phyloP scores from a whole-genome alignment of 1,140 invertebrate species.

The Cherax destructor region DNA sequence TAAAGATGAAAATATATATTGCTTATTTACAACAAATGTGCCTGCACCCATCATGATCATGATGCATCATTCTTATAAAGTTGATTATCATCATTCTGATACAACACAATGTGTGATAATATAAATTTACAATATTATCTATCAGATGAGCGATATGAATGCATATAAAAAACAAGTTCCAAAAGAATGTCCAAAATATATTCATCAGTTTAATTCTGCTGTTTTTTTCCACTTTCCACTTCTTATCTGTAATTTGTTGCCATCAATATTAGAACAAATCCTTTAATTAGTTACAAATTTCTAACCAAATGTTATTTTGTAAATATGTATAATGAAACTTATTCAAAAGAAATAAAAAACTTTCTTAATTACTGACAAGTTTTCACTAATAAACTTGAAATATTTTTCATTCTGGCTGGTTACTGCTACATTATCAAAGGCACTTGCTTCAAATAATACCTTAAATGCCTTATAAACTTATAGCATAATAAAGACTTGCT shows the following conservation, averaged over 20 bases:
- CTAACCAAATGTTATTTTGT: not conserved
- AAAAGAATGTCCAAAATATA: not conserved
- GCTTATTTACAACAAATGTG: not conserved
- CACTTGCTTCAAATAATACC: conserved; percentile 30
- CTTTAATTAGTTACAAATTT: not conserved
- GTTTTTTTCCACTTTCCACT: not conserved
- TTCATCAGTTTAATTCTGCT: not conserved
- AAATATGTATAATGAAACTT: no score
- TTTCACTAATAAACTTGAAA: not conserved
- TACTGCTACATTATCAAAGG: conserved; percentile 10
- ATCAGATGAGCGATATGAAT: not conserved
- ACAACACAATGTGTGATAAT: not conserved
- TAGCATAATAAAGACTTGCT: conserved; percentile 1
- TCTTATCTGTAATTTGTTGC: not conserved
- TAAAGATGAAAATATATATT: not conserved
- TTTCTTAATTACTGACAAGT: not conserved
- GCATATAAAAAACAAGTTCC: not conserved
- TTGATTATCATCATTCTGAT: not conserved
- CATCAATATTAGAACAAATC: not conserved
- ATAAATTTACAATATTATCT: not conserved
- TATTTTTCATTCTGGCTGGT: not conserved
- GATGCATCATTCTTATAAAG: not conserved
- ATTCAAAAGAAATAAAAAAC: not conserved
- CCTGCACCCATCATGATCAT: not conserved
- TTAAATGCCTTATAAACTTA: conserved; percentile 18